Percentiles rank a stretch among this genome's conserved stretches.
Evolutionary conservation across 2,888 invertebrate species (phyloP).

Genomic region (Acanthoscelides obtectus): DNA sequence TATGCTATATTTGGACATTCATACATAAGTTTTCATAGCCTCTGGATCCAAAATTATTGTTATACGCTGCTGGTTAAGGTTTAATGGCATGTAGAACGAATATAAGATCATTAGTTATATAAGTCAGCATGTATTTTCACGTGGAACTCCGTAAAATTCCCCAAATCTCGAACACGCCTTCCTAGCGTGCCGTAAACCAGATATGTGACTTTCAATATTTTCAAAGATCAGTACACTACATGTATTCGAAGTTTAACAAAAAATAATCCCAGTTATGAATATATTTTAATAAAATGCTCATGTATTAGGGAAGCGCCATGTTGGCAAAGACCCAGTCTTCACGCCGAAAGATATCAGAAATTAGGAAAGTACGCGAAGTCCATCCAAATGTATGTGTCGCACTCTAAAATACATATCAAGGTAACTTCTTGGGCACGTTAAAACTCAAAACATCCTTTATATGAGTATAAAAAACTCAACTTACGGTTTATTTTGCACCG

Average conservation of each 20-base stretch:
- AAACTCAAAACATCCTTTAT: neutral
- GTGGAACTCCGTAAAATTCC: slow-evolving; percentile 24
- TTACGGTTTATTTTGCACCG: slow-evolving; percentile 78
- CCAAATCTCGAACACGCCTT: neutral
- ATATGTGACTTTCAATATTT: neutral
- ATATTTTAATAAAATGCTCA: neutral
- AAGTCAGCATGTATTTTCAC: slow-evolving; percentile 24
- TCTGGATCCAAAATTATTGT: neutral
- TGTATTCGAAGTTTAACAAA: neutral
- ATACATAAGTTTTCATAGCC: neutral
- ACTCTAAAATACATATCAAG: neutral
- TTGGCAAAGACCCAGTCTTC: slow-evolving; percentile 1
- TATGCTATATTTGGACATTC: slow-evolving; percentile 1
- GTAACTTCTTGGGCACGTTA: neutral
- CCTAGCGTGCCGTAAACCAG: neutral
- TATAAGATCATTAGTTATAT: neutral
- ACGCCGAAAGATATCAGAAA: neutral
- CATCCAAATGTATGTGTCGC: neutral
- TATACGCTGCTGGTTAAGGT: neutral
- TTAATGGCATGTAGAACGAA: neutral
- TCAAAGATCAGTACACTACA: neutral
- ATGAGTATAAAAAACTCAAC: slow-evolving; percentile 46
- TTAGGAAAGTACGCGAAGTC: neutral
- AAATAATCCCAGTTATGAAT: neutral
- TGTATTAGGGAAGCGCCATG: slow-evolving; percentile 2